Evolutionary conservation across 2,113 vertebrate genomes (phyloP), one percentile per base, ranked within the genome.

Genomic region (Chlorodrepanis virens): DNA sequence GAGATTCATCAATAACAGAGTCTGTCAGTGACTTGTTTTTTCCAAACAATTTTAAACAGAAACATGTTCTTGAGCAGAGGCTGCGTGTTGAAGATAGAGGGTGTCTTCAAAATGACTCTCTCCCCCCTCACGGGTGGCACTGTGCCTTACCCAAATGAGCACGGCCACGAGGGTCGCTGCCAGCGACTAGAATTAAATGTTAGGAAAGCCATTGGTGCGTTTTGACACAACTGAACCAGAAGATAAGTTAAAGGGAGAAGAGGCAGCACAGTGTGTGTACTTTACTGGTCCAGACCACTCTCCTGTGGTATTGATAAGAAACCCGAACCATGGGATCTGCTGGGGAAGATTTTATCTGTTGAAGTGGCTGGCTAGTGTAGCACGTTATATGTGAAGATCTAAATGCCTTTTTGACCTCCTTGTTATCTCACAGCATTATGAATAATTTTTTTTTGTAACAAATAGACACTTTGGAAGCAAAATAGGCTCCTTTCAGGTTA

Each of bases 401-500:
- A 70, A 82, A 54, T 0, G 12, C 45, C 27, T 37, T 91, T 59
- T 56, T 96, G 49, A 65, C 35, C 20, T 86, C 39, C 52, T 72
- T 54, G 29, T 63, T 74, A 24, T 90, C 64, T 70, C 57, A 49
- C 10, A 64, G 28, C 23, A 40, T 70, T 91, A 29, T 45, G 44
- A 80, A 14, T 83, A 6, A 6, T 49, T 83, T 77, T 50, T 82
- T 82, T 80, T 52, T 78, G 6, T 3, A 72, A 78, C 37, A 89
- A 59, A 70, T 31, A 57, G 60, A 77, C n/a, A 52, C 25, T 10
- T 37, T 74, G 59, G 44, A 85, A 54, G 24, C 65, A 84, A 67
- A 83, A 86, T 81, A 81, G 56, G 52, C 53, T 83, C 17, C 53
- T 87, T 80, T 94, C 84, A 83, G 64, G 37, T 87, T 96, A 77